These are phyloP conservation scores for Polymixis lichenea DNA, from an alignment of 2,888 invertebrate genomes.

Conservation along the genomic window DNA sequence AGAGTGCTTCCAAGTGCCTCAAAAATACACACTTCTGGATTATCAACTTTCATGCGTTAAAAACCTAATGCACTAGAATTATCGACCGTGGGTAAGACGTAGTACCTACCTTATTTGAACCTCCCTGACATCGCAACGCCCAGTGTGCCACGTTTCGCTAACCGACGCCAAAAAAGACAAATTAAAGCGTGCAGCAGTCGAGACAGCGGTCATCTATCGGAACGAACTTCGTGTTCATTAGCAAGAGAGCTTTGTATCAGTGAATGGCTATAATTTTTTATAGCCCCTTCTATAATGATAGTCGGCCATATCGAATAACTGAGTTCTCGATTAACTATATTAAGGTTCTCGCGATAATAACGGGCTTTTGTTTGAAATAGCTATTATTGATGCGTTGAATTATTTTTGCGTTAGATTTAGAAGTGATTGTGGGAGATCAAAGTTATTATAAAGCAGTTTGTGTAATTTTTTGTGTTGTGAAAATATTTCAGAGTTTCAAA, in stretches of 20 bases:
- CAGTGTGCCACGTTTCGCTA: conserved; percentile 38
- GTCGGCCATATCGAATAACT: conserved; percentile 53
- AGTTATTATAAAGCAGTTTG: not conserved
- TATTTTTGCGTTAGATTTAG: conserved; percentile 30
- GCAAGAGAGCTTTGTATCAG: conserved; percentile 63
- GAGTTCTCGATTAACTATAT: conserved; percentile 55
- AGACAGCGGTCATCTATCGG: conserved; percentile 63
- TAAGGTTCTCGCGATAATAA: conserved; percentile 50
- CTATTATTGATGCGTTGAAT: conserved; percentile 21
- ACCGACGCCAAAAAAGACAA: conserved; percentile 49
- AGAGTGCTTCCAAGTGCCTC: not conserved
- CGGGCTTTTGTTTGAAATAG: conserved; percentile 45
- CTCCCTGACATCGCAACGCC: conserved; percentile 19
- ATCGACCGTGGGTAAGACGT: not conserved
- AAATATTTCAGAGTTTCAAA: not conserved
- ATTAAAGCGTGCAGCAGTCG: conserved; percentile 47
- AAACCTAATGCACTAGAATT: not conserved
- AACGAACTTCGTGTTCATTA: conserved; percentile 66
- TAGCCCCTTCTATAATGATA: conserved; percentile 57
- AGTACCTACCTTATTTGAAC: conserved; percentile 12
- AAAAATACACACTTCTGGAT: not conserved
- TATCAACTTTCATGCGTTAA: not conserved
- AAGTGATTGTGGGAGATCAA: not conserved
- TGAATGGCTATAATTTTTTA: conserved; percentile 63
- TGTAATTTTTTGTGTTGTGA: not conserved